Evolutionary conservation across 2,797 vertebrate genomes (phyloP).

Genomic region (Pantherophis vulpinus): DNA sequence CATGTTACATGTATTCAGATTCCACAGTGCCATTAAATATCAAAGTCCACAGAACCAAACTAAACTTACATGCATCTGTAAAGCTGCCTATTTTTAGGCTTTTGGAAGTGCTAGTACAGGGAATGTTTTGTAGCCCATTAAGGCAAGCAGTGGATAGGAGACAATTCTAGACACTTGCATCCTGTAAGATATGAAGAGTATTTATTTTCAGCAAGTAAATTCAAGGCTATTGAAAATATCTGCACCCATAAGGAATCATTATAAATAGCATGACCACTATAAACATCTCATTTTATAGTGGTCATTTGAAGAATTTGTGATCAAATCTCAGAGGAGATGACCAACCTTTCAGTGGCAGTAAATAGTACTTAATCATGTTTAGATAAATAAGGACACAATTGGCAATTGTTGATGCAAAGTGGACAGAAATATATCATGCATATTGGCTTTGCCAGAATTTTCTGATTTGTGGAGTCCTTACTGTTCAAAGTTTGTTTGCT

Average conservation of each 20-base stretch:
- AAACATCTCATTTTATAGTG: background rate
- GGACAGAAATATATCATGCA: background rate
- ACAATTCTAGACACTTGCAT: background rate
- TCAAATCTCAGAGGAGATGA: background rate
- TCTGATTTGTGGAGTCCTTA: background rate
- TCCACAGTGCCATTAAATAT: background rate
- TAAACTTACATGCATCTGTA: background rate
- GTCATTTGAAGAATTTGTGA: background rate
- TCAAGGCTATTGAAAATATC: background rate
- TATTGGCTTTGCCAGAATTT: background rate
- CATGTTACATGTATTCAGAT: fast-evolving
- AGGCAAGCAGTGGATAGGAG: background rate
- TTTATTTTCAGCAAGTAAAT: background rate
- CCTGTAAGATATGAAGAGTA: background rate
- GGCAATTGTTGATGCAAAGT: background rate
- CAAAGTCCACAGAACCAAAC: background rate
- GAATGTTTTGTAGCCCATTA: background rate
- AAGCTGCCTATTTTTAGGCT: slow-evolving; percentile 8
- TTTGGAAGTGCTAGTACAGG: background rate
- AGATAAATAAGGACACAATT: background rate
- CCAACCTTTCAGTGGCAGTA: background rate
- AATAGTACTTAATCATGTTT: background rate
- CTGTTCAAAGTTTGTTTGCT: background rate
- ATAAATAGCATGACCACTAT: background rate
- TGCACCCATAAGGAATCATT: background rate